phyloP scores from a whole-genome alignment of 2,113 vertebrate species.

The Clarias gariepinus region DNA sequence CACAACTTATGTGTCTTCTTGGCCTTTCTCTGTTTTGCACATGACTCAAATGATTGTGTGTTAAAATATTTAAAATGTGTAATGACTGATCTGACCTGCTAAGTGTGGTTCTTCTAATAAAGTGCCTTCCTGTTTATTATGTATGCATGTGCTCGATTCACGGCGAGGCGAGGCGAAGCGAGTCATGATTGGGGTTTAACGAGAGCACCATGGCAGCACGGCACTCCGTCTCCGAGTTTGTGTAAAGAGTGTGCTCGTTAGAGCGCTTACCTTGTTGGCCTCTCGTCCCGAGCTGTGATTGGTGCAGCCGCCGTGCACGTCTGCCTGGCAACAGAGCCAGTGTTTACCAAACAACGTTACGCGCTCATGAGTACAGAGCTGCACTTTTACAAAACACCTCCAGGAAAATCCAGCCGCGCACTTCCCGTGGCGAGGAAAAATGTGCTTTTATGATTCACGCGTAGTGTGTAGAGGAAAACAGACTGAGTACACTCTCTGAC shows the following conservation, averaged over 20 bases:
- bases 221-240: slow-evolving; percentile 20
- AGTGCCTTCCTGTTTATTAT: slow-evolving; percentile 19
- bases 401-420: slow-evolving; percentile 43
- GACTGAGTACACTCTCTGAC: not conserved
- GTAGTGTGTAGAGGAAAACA: slow-evolving; percentile 30
- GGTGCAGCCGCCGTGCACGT: slow-evolving; percentile 32
- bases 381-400: slow-evolving; percentile 50
- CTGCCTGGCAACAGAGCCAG: slow-evolving; percentile 53
- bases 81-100: slow-evolving; percentile 28
- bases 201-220: slow-evolving; percentile 39
- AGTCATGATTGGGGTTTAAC: slow-evolving; percentile 37
- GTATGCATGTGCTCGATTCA: slow-evolving; percentile 1
- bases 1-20: not conserved
- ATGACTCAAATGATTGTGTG: not conserved
- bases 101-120: slow-evolving; percentile 22
- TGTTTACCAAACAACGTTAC: slow-evolving; percentile 47
- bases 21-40: slow-evolving; percentile 3
- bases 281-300: slow-evolving; percentile 45
- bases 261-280: slow-evolving; percentile 35
- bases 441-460: slow-evolving; percentile 38
- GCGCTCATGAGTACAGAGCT: slow-evolving; percentile 20
- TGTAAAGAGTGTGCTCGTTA: slow-evolving; percentile 39
- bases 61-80: slow-evolving; percentile 7
- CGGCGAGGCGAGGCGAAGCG: not conserved
- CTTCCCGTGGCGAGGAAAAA: slow-evolving; percentile 38